Evolutionary conservation across 37 sponge, comb jelly and placozoan species (phyloP), one percentile per base, ranked within the genome.

Genomic region (Cliona cf. orientalis): DNA sequence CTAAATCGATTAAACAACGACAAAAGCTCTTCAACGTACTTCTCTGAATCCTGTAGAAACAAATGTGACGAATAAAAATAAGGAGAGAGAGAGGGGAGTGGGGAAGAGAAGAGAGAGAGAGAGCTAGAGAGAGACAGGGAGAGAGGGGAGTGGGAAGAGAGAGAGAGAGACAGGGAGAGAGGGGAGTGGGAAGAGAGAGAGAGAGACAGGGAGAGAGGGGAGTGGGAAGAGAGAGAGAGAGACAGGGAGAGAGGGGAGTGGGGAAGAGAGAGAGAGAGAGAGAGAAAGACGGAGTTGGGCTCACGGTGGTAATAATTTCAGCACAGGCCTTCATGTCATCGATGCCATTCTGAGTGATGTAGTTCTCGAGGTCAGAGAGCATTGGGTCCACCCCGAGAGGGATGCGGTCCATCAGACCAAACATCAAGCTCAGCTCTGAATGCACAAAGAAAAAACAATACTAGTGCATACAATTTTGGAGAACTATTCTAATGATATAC

Each of bases 11-110:
- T 74, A 61, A 93, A 96, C 69, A 93, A 71, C 25, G 76, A 78
- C 46, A 96, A 67, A 66, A 96, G 80, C 75, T 96, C 87, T 71
- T 96, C 97, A 66, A 96, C 89, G 62, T 96, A 96, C 71, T 96
- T 96, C 87, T 96, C 97, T 25, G 92, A 88, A 65, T 96, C 97
- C 95, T 94, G 33, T 19, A 22, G 39, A 6, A 60, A 62, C 3
- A 41, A 31, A 49, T 17, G 17, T 11, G 55, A 19, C 55, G 17
- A 17, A 19, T 49, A 49, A 49, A 49, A 17, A 49, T 49, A 11
- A 49, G 14, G 17, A n/a, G n/a, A n/a, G n/a, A n/a, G n/a, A n/a
- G n/a, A n/a, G n/a, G n/a, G n/a, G n/a, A n/a, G n/a, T n/a, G n/a
- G n/a, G n/a, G n/a, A n/a, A n/a, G n/a, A n/a, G n/a, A n/a, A n/a